These are phyloP conservation scores for Eleutherodactylus coqui DNA, from an alignment of 2,797 vertebrate species.

Conservation along the genomic window DNA sequence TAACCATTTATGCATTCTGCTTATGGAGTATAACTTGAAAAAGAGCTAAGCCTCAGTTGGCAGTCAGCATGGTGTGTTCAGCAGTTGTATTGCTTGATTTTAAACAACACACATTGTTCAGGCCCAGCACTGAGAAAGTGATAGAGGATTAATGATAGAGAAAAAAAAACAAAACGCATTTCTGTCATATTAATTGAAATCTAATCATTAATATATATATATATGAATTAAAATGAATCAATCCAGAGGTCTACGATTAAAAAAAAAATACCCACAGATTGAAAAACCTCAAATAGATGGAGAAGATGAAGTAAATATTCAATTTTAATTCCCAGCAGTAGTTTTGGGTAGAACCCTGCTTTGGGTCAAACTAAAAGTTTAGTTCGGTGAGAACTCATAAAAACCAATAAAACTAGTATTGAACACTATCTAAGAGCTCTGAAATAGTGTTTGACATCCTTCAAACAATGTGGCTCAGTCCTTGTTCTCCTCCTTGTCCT, in stretches of 20 bases:
- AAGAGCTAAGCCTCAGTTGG: conserved; percentile 71
- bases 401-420: too few species aligned
- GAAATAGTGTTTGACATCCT: too few species aligned
- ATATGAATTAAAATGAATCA: background rate
- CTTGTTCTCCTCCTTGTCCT: too few species aligned
- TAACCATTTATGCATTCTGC: conserved; percentile 64
- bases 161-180: background rate
- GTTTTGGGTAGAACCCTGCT: too few species aligned
- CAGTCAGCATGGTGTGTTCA: conserved; percentile 64
- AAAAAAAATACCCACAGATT: too few species aligned
- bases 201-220: background rate
- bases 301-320: too few species aligned
- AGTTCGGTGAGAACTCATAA: too few species aligned
- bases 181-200: background rate
- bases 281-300: background rate
- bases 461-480: too few species aligned
- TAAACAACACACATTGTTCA: conserved; percentile 30
- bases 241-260: background rate
- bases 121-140: background rate
- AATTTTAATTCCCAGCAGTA: too few species aligned
- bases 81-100: conserved; percentile 62
- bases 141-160: background rate
- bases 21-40: conserved; percentile 69
- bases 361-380: too few species aligned
- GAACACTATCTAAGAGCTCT: too few species aligned